These are phyloP conservation scores for Andrena cerasifolii DNA, from an alignment of 1,140 invertebrate species.

Conservation along the genomic window DNA sequence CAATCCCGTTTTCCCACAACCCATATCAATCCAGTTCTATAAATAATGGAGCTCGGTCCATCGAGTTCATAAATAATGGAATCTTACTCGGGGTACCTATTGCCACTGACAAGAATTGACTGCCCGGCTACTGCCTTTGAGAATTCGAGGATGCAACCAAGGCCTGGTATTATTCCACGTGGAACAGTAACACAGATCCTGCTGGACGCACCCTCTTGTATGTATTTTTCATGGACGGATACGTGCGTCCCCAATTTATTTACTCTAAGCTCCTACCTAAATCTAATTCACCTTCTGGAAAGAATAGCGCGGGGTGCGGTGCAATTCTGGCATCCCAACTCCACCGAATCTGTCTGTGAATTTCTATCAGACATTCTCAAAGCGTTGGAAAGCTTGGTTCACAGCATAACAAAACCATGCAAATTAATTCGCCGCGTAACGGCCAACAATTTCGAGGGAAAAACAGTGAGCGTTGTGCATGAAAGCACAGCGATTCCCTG, in stretches of 20 bases:
- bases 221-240: conserved; percentile 17
- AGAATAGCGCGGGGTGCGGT: background rate
- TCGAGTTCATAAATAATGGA: conserved; percentile 59
- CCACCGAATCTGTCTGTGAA: no score
- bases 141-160: conserved; percentile 28
- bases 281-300: background rate
- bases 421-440: no score
- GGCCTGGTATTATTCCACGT: conserved; percentile 32
- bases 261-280: background rate
- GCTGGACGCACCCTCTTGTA: background rate
- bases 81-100: conserved; percentile 16
- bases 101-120: conserved; percentile 31
- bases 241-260: conserved; percentile 10
- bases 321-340: background rate
- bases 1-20: conserved; percentile 8
- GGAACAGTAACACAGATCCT: background rate
- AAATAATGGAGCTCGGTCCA: conserved; percentile 53
- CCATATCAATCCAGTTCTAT: conserved; percentile 45
- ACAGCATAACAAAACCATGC: background rate
- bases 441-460: no score
- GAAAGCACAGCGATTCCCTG: no score
- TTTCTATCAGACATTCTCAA: background rate
- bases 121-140: background rate
- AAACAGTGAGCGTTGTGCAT: no score
- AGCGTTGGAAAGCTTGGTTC: no score